Conservation (phyloP, 2,797 vertebrate genomes). For the Otolemur crassicaudatus region DNA sequence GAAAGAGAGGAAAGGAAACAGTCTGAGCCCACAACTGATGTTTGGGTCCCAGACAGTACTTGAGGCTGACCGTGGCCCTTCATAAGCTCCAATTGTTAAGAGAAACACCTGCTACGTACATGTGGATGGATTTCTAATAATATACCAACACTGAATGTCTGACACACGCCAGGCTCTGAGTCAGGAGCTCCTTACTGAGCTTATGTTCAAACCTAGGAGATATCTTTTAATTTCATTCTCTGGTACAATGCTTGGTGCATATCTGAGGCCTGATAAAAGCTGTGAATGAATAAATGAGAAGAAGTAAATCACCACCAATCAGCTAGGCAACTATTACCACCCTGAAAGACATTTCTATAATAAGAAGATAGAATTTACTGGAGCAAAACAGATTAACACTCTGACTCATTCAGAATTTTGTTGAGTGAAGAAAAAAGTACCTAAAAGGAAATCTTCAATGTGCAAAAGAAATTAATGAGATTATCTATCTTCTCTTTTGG, state of each 20-base stretch:
- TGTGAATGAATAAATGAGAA: constrained; percentile 42
- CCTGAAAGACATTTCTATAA: constrained; percentile 14
- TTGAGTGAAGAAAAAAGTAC: constrained; percentile 12
- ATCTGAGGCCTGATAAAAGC: constrained; percentile 1
- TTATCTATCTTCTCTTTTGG: constrained; percentile 39
- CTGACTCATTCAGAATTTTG: constrained; percentile 51
- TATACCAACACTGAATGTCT: background rate
- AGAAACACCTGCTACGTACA: background rate
- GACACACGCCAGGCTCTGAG: background rate
- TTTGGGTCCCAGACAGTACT: background rate
- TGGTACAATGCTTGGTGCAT: background rate
- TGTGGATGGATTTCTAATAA: background rate
- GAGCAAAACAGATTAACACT: constrained; percentile 56
- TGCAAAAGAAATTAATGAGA: constrained; percentile 72
- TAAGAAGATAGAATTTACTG: constrained; percentile 47
- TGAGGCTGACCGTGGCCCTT: background rate
- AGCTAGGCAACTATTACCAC: background rate
- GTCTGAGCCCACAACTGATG: background rate
- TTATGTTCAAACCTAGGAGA: background rate
- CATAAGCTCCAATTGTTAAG: background rate
- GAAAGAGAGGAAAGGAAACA: background rate
- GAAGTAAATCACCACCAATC: constrained; percentile 41
- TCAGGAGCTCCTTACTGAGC: background rate
- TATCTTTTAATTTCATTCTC: background rate
- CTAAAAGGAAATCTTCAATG: constrained; percentile 62